Percentiles rank a stretch among this genome's conserved stretches.
Evolutionary conservation across 2,113 vertebrate genomes (phyloP).

Genomic region (Bothrops jararaca): DNA sequence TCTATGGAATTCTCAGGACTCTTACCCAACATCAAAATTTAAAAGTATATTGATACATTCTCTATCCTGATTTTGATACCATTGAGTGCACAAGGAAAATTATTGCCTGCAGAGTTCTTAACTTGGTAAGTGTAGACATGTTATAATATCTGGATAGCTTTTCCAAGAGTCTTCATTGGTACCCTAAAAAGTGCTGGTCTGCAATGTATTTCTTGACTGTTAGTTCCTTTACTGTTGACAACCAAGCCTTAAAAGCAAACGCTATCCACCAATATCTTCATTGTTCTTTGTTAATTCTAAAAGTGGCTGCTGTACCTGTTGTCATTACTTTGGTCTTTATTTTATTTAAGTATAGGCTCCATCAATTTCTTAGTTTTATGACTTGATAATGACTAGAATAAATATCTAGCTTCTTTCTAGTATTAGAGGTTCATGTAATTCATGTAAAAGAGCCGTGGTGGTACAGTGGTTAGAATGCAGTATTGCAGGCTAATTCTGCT

Average conservation of each 20-base stretch:
- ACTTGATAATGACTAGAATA: neutral
- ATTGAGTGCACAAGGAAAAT: neutral
- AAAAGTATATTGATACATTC: neutral
- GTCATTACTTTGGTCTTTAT: neutral
- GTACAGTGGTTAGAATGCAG: neutral
- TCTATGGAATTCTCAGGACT: neutral
- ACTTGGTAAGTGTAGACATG: neutral
- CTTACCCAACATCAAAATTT: neutral
- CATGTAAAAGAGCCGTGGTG: neutral
- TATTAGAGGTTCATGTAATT: neutral
- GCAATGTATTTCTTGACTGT: neutral
- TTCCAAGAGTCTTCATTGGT: neutral
- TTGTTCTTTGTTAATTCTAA: neutral
- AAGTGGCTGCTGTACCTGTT: neutral
- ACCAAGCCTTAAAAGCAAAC: neutral
- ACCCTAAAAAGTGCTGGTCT: neutral
- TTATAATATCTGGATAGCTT: neutral
- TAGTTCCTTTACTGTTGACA: neutral
- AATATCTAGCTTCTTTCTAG: neutral
- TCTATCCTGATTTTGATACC: neutral
- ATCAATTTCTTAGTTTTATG: neutral
- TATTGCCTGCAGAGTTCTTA: neutral
- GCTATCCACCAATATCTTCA: neutral
- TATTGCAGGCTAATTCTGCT: neutral
- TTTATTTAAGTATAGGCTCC: neutral